Conservation (phyloP, 1,140 invertebrate genomes). For the Microplitis demolitor region DNA sequence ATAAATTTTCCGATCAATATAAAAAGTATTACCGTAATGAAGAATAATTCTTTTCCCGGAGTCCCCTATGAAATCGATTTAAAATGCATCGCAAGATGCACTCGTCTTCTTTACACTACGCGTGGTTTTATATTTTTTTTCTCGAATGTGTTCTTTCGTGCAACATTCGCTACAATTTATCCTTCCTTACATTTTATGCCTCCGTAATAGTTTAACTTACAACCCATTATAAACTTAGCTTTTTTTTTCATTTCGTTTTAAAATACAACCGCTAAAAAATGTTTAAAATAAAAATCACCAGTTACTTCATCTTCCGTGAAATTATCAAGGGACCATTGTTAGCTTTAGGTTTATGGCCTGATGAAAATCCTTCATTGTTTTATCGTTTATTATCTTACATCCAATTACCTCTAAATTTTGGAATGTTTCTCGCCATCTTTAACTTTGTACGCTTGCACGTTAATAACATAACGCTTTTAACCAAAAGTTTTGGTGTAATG, state of each 20-base stretch:
- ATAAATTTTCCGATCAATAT: no score
- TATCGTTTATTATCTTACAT: constrained; percentile 11
- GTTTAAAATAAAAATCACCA: background rate
- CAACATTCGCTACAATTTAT: no score
- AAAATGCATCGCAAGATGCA: no score
- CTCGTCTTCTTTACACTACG: no score
- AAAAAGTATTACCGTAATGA: no score
- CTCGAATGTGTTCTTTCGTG: no score
- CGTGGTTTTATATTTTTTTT: background rate
- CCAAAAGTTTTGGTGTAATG: background rate
- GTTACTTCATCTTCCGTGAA: background rate
- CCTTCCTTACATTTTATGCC: background rate
- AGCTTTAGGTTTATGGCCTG: background rate
- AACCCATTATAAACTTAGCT: no score
- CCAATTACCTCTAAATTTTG: background rate
- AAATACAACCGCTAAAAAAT: background rate
- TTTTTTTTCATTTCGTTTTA: no score
- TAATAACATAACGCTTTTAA: background rate
- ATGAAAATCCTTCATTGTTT: background rate
- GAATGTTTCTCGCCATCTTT: background rate
- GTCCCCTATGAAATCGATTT: no score
- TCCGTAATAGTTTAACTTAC: no score
- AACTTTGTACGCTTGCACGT: background rate
- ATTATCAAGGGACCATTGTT: background rate
- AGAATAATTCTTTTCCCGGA: no score